A percentile compares a stretch with the other conserved stretches of the same genome.
Evolutionary conservation across 2,888 invertebrate genomes (phyloP).

Genomic region (Caenorhabditis uteleia): DNA sequence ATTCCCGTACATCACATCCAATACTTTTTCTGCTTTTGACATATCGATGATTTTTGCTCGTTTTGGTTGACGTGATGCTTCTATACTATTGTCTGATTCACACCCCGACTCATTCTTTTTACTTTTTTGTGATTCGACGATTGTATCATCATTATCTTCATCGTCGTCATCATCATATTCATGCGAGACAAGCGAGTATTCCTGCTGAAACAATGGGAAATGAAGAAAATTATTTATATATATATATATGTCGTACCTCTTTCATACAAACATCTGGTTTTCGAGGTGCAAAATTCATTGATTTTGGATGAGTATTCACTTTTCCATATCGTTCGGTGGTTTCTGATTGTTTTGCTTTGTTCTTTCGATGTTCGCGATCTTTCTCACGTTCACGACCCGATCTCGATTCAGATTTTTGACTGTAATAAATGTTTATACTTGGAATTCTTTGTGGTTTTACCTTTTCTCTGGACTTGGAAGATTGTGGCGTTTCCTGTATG

Average conservation of each 20-base stretch:
- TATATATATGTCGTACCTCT: too few relatives aligned
- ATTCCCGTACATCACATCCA: conserved; percentile 1
- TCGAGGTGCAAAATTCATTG: neutral
- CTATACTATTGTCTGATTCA: too few relatives aligned
- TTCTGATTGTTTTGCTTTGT: too few relatives aligned
- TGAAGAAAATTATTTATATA: too few relatives aligned
- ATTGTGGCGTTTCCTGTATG: neutral
- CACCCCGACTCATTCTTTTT: too few relatives aligned
- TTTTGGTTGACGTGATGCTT: too few relatives aligned
- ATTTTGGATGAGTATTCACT: neutral
- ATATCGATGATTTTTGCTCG: neutral
- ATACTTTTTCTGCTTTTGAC: neutral
- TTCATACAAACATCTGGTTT: neutral
- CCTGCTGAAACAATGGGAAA: too few relatives aligned
- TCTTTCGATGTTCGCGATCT: too few relatives aligned
- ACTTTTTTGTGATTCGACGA: too few relatives aligned
- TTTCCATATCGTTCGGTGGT: neutral
- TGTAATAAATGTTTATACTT: too few relatives aligned
- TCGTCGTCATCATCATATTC: neutral
- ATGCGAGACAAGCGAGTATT: neutral
- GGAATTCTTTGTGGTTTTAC: neutral
- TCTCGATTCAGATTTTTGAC: too few relatives aligned
- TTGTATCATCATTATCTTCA: neutral
- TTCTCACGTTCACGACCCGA: too few relatives aligned
- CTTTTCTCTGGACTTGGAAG: conserved; percentile 2